Conservation (phyloP, 2,797 vertebrate genomes). For the Choloepus didactylus region DNA sequence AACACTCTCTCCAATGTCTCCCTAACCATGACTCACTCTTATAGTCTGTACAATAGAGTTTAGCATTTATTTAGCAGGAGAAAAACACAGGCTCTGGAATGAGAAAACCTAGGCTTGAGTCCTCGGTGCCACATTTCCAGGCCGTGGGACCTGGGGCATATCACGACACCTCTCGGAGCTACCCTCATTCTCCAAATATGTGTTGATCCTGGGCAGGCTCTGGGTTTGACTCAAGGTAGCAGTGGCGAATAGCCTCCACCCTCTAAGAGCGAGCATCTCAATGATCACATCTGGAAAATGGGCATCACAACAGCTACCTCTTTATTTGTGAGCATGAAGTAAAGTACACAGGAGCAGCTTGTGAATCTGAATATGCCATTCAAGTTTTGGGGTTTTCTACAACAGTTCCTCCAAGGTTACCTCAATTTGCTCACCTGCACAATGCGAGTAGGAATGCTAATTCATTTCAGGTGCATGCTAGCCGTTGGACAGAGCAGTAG, state of each 20-base stretch:
- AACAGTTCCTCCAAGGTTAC: accelerated
- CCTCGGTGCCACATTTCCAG: background rate
- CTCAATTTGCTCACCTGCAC: background rate
- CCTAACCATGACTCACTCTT: too few relatives aligned
- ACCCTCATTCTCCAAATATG: background rate
- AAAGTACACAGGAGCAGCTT: background rate
- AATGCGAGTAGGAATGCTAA: too few relatives aligned
- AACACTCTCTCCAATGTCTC: background rate
- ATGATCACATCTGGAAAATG: background rate
- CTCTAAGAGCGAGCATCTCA: background rate
- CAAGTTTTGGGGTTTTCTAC: too few relatives aligned
- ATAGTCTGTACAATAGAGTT: background rate
- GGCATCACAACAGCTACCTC: background rate
- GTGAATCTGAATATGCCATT: background rate
- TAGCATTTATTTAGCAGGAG: background rate
- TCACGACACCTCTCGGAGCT: background rate
- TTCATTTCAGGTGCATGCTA: background rate
- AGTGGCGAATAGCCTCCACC: background rate
- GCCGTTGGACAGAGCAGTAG: background rate
- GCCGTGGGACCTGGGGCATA: background rate
- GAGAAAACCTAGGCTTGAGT: background rate
- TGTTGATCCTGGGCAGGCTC: background rate
- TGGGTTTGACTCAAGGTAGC: accelerated
- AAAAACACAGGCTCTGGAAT: background rate
- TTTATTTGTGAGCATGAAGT: background rate